These are phyloP conservation scores for Marmota flaviventris DNA, from an alignment of 2,113 vertebrate genomes.

Conservation along the genomic window DNA sequence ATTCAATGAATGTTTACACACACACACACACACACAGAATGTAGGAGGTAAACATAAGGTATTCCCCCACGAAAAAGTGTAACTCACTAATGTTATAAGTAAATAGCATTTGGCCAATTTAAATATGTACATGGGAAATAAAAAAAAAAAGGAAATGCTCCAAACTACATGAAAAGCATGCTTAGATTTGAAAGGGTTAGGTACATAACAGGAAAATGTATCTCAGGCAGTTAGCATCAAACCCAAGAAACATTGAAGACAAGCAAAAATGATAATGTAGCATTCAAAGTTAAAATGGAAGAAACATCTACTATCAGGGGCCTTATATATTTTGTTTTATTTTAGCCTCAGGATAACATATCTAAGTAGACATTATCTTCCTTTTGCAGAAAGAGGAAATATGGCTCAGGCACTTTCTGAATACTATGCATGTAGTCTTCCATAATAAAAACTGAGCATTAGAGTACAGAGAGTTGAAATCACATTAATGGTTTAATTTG, in stretches of 20 bases:
- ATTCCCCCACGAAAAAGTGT: background rate
- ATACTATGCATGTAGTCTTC: background rate
- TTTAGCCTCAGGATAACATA: background rate
- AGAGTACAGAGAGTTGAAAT: background rate
- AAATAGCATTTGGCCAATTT: slow-evolving; percentile 3
- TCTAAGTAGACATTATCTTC: background rate
- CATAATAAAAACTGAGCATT: background rate
- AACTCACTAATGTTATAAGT: background rate
- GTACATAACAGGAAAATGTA: background rate
- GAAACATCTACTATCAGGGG: background rate
- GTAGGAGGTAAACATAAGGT: background rate
- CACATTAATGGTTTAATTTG: background rate
- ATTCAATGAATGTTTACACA: background rate
- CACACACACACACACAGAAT: background rate
- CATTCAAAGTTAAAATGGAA: background rate
- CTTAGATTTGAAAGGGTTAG: background rate
- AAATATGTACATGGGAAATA: background rate
- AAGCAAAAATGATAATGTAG: background rate
- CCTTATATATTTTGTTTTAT: background rate
- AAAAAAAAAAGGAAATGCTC: background rate
- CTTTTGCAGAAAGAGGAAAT: background rate
- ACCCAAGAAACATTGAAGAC: background rate
- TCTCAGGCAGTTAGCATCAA: background rate
- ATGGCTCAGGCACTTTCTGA: background rate
- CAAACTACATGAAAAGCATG: background rate